Evolutionary conservation across 2,113 vertebrate species (phyloP), one percentile per base, ranked within the genome.

Genomic region (Oriolus oriolus): DNA sequence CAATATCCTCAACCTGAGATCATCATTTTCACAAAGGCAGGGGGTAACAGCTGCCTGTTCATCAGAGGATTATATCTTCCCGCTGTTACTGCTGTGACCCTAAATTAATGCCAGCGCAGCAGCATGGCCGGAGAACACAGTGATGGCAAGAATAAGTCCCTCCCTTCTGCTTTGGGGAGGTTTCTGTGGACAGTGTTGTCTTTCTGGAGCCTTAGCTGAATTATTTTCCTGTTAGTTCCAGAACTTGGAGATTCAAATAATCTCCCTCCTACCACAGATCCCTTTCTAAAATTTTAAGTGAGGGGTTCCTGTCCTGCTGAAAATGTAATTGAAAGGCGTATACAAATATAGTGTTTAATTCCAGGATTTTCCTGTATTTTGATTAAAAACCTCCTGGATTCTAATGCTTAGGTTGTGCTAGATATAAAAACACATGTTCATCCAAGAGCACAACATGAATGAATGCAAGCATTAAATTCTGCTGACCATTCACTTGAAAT

Each of bases 401-500:
- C 45, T 79, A 65, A 70, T 73, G 69, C 70, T 87, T 84, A 75
- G 30, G 39, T 45, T 69, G 57, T 56, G 26, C 61, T 87, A 65
- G 65, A 53, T 91, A 49, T 79, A 87, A 95, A 96, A 90, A 57
- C 70, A 71, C 33, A 16, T 1, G n/a, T 61, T 61, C 44, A 17
- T 89, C 94, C 86, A 91, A 87, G 69, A 87, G 57, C 81, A 87
- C 77, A 73, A 70, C 90, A 65, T 79, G 87, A 95, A 89, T 94
- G 90, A 96, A 89, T 87, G 79, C 0, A 0, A 93, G 85, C 73
- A 56, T 76, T 91, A 85, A 80, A 96, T 96, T 95, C 89, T 93
- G 93, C 95, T 95, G 95, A 91, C 90, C 70, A 60, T 88, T 94
- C 90, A 70, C 44, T 88, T 83, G 41, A 54, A 88, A 68, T 89